Conservation (phyloP, 1,140 invertebrate species). For the Papilio polyxenes region DNA sequence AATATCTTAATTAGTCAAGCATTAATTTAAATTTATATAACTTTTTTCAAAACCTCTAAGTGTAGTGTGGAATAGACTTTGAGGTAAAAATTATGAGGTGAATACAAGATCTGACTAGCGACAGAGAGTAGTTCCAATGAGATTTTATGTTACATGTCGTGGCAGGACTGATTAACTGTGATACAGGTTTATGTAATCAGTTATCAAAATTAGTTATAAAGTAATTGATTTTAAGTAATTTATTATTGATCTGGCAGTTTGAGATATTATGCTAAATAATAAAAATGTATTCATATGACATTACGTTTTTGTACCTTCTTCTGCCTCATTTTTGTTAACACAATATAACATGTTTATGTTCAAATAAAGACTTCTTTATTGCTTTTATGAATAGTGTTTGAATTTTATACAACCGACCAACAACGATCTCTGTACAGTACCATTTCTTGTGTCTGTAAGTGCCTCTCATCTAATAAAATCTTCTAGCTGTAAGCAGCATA, state of each 20-base stretch:
- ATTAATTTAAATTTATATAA: no score
- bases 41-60: not conserved
- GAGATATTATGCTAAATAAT: not conserved
- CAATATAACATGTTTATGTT: slow-evolving; percentile 3
- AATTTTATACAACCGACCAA: not conserved
- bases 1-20: no score
- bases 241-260: slow-evolving; percentile 1
- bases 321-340: slow-evolving; percentile 3
- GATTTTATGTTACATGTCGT: not conserved
- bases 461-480: not conserved
- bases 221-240: not conserved
- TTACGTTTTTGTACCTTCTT: slow-evolving; percentile 10
- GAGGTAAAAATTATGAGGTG: not conserved
- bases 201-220: not conserved
- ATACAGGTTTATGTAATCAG: not conserved
- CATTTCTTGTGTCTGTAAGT: not conserved
- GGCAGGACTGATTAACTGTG: slow-evolving; percentile 7
- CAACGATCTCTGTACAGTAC: not conserved
- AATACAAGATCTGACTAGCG: not conserved
- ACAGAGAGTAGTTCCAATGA: not conserved
- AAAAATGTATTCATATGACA: not conserved
- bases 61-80: not conserved
- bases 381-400: slow-evolving; percentile 10
- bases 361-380: slow-evolving; percentile 5
- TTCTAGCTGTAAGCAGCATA: not conserved